phyloP scores from a whole-genome alignment of 2,888 invertebrate species.

The Papilio protenor region DNA sequence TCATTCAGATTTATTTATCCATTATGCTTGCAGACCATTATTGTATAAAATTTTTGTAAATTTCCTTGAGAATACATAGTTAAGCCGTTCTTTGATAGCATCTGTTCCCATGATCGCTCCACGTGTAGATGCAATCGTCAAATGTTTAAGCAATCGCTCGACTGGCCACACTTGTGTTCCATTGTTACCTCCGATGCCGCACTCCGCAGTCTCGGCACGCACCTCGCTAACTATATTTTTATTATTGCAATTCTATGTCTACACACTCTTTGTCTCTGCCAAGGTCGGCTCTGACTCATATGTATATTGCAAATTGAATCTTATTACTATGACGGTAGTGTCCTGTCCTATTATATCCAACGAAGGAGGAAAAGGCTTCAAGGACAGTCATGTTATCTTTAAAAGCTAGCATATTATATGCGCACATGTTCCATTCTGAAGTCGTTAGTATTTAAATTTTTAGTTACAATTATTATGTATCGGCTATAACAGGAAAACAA shows the following conservation, averaged over 20 bases:
- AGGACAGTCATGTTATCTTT: conserved; percentile 36
- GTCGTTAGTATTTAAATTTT: conserved; percentile 15
- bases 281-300: conserved; percentile 70
- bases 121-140: conserved; percentile 11
- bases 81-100: neutral
- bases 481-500: neutral
- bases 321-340: conserved; percentile 11
- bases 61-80: neutral
- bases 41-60: neutral
- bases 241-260: conserved; percentile 64
- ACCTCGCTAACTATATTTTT: conserved; percentile 66
- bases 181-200: conserved; percentile 43
- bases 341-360: conserved; percentile 5
- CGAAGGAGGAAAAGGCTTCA: conserved; percentile 37
- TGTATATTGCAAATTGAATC: conserved; percentile 2
- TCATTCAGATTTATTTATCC: neutral
- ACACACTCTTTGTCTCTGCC: conserved; percentile 77
- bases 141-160: conserved; percentile 48
- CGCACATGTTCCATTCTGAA: conserved; percentile 4
- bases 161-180: conserved; percentile 45
- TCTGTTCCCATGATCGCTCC: neutral
- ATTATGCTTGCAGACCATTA: neutral
- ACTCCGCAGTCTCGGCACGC: conserved; percentile 60
- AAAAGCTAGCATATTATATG: neutral
- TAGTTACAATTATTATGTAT: neutral